phyloP scores from a whole-genome alignment of 2,113 vertebrate genomes.

The Hyperoodon ampullatus region DNA sequence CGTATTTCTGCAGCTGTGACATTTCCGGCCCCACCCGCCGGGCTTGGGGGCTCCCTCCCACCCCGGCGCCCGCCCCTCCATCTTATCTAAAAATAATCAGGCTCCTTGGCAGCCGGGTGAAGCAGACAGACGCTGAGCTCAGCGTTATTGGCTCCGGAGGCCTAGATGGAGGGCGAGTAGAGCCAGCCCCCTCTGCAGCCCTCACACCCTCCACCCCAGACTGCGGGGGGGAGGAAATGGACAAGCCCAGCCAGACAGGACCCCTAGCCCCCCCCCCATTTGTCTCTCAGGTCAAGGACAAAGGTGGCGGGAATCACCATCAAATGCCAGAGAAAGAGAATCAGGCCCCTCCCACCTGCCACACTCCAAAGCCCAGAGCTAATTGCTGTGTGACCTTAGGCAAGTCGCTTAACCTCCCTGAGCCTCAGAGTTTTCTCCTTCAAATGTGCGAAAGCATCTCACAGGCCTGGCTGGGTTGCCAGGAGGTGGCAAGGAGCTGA shows the following conservation, averaged over 20 bases:
- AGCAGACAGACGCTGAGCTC: conserved; percentile 81
- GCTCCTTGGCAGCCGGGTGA: conserved; percentile 46
- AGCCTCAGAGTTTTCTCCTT: not conserved
- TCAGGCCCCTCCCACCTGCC: not conserved
- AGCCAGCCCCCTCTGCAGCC: not conserved
- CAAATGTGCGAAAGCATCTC: not conserved
- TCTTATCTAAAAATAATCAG: conserved; percentile 78
- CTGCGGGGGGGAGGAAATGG: not conserved
- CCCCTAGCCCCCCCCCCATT: not conserved
- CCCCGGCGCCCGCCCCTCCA: not conserved
- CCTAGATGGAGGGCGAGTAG: conserved; percentile 22
- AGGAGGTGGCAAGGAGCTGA: not conserved
- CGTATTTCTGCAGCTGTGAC: not conserved
- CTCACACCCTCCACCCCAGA: not conserved
- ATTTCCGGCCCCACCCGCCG: not conserved
- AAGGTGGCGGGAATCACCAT: not conserved
- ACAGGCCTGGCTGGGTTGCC: not conserved
- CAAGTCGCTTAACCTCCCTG: not conserved
- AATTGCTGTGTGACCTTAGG: not conserved
- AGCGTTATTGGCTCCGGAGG: conserved; percentile 66
- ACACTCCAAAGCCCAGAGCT: not conserved
- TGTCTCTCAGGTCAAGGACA: not conserved
- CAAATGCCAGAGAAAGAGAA: not conserved
- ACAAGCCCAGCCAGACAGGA: not conserved
- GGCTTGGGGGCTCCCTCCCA: not conserved